These are phyloP conservation scores for Mythimna loreyi DNA, from an alignment of 2,888 invertebrate genomes.

Conservation along the genomic window DNA sequence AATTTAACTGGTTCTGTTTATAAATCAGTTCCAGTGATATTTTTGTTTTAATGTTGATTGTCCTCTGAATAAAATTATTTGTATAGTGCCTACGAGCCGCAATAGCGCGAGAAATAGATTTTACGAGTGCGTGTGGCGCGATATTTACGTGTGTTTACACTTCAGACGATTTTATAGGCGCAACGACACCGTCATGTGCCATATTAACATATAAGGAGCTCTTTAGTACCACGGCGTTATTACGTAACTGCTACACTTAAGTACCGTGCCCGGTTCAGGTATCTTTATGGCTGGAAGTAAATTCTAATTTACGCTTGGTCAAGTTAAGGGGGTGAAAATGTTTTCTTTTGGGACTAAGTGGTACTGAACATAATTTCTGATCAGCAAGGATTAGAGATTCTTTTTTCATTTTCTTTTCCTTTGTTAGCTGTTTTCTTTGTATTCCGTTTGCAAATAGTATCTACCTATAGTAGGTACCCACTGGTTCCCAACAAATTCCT, in stretches of 20 bases:
- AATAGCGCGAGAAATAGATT: conserved; percentile 88
- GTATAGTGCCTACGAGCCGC: conserved; percentile 78
- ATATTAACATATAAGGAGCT: conserved; percentile 81
- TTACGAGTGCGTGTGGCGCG: conserved; percentile 88
- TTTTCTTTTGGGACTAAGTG: neutral
- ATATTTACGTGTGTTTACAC: conserved; percentile 90
- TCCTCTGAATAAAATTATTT: conserved; percentile 77
- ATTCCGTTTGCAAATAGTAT: neutral
- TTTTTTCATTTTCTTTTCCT: neutral
- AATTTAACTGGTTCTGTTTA: conserved; percentile 49
- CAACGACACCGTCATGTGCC: conserved; percentile 86
- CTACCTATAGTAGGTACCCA: neutral
- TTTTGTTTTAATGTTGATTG: conserved; percentile 74
- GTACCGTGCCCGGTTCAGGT: conserved; percentile 53
- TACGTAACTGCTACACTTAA: conserved; percentile 61
- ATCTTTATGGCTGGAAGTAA: conserved; percentile 54
- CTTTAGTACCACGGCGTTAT: conserved; percentile 70
- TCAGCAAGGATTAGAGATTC: neutral
- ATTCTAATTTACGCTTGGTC: conserved; percentile 44
- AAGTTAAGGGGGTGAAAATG: conserved; percentile 22
- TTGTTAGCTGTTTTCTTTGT: neutral
- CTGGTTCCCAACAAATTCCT: neutral
- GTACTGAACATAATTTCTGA: conserved; percentile 6
- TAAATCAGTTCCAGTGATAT: conserved; percentile 58
- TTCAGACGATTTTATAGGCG: conserved; percentile 89